Percentiles rank a stretch among this genome's conserved stretches.
These are phyloP conservation scores for Rhizomys pruinosus DNA, from an alignment of 2,113 vertebrate genomes.

Conservation along the genomic window DNA sequence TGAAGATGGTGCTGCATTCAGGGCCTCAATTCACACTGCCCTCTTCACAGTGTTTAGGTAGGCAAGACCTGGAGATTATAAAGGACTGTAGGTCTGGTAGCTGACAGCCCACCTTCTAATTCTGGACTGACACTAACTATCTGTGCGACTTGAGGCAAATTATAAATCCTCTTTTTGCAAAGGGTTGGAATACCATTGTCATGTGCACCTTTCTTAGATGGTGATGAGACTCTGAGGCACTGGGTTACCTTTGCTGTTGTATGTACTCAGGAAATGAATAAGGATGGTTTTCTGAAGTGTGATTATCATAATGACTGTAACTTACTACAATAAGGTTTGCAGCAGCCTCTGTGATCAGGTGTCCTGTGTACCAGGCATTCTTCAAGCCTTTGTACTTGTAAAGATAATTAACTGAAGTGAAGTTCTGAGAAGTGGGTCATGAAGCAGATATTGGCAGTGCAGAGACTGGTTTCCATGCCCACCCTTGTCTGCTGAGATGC, in stretches of 20 bases:
- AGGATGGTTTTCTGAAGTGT: background rate
- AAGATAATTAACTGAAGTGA: background rate
- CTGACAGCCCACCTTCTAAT: background rate
- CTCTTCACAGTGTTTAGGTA: background rate
- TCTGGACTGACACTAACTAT: background rate
- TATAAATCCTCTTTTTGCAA: background rate
- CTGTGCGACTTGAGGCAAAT: background rate
- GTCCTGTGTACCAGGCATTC: background rate
- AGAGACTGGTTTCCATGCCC: background rate
- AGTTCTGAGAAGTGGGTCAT: background rate
- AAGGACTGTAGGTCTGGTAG: background rate
- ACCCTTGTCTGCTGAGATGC: background rate
- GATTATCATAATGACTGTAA: background rate
- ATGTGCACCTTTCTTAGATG: background rate
- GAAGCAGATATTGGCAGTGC: background rate
- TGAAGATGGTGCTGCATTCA: background rate
- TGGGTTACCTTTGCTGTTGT: background rate
- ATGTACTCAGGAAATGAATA: background rate
- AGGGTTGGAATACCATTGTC: background rate
- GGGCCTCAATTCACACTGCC: background rate
- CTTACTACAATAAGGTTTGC: background rate
- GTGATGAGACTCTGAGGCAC: background rate
- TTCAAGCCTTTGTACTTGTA: background rate
- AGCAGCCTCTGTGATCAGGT: background rate
- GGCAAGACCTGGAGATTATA: background rate